A percentile compares a stretch with the other conserved stretches of the same genome.
phyloP scores from a whole-genome alignment of 1,140 invertebrate species.

The Lepidurus apus region DNA sequence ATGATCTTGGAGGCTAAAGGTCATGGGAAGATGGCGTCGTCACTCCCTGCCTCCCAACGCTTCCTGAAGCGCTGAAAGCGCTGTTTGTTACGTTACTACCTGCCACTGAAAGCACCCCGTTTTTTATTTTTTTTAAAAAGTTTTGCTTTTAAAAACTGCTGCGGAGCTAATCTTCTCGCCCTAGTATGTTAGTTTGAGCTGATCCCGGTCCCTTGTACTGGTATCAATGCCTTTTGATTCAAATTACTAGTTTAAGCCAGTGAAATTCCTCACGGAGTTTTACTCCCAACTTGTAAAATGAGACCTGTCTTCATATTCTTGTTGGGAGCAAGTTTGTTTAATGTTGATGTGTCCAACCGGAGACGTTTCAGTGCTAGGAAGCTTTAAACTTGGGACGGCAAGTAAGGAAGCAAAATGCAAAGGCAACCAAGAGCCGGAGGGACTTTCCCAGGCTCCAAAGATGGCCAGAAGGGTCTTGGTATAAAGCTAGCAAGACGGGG shows the following conservation, averaged over 20 bases:
- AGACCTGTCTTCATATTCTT: slow-evolving; percentile 8
- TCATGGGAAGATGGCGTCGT: slow-evolving; percentile 6
- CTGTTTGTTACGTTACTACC: slow-evolving; percentile 1
- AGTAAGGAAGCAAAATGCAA: slow-evolving; percentile 12
- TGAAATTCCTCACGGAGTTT: not conserved
- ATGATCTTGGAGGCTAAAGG: slow-evolving; percentile 8
- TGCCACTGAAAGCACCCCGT: slow-evolving; percentile 3
- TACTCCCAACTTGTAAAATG: slow-evolving; percentile 14
- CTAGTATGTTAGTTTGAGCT: not conserved
- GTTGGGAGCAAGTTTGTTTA: slow-evolving; percentile 18
- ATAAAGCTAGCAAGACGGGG: slow-evolving; percentile 11
- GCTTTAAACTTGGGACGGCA: slow-evolving; percentile 4
- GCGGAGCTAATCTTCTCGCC: not conserved
- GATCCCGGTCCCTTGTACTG: not conserved
- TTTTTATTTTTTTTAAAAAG: not conserved
- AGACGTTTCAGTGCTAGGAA: slow-evolving; percentile 18
- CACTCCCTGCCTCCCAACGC: not conserved
- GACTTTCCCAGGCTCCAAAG: slow-evolving; percentile 12
- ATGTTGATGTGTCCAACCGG: slow-evolving; percentile 14
- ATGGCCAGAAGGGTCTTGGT: slow-evolving; percentile 8
- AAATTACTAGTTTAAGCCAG: not conserved
- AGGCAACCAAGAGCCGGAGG: not conserved
- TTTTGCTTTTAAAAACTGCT: not conserved
- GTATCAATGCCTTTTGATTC: not conserved
- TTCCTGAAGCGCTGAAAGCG: not conserved